Evolutionary conservation across 2,113 vertebrate genomes (phyloP), one percentile per base, ranked within the genome.

Genomic region (Zapornia atra): DNA sequence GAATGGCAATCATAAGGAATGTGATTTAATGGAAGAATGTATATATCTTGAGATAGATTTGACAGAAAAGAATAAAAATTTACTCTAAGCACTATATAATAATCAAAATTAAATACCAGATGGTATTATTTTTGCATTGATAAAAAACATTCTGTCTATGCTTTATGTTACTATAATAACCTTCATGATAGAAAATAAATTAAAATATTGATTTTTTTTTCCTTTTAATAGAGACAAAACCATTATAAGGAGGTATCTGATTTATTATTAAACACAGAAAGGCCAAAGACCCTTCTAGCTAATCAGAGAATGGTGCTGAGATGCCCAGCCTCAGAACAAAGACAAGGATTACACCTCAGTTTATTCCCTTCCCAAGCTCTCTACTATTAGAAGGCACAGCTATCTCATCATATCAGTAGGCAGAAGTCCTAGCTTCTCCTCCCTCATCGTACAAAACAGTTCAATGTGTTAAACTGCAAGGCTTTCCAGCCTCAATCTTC

Each of bases 91-190:
- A 60, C 63, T n/a, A 71, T 36, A 50, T 25, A 84, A 86, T 70
- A 89, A 94, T 65, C 31, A 10, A 76, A 86, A 94, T 40, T 90
- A 90, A 94, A 94, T 79, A 92, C 11, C 44, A 88, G 15, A 70
- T 82, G 28, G 36, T 29, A 82, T 60, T 78, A 48, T 20, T 76
- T 81, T 88, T 73, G 61, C 42, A 75, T 29, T 54, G 48, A 84
- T 20, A 96, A 53, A 73, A 76, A 77, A 33, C 12, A 94, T n/a
- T 63, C 18, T 40, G 18, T 56, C 72, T 65, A 36, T 76, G 33
- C 44, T 91, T 95, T 93, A 59, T 38, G 69, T 54, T 40, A 87
- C 33, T 28, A 13, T 73, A 88, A 80, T 40, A 64, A 78, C 19
- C 28, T 56, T n/a, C 17, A 38, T 31, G 44, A 82, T 2, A 82